These are phyloP conservation scores for Apis florea DNA, from an alignment of 1,140 invertebrate genomes.

Conservation along the genomic window DNA sequence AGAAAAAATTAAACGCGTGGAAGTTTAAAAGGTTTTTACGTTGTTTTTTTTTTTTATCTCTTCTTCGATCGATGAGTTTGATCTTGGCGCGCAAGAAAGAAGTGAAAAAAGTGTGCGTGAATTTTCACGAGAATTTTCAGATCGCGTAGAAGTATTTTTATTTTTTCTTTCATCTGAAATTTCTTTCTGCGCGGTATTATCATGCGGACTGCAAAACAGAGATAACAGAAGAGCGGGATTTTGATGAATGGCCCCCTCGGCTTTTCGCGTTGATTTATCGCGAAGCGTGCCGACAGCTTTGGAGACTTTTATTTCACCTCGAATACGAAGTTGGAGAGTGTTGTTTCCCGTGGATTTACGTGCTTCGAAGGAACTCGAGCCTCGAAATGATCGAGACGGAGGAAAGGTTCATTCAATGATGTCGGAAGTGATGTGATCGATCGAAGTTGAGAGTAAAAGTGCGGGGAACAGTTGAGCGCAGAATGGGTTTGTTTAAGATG, in stretches of 20 bases:
- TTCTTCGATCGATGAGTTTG: not conserved
- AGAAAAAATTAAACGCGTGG: no score
- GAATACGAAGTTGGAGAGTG: no score
- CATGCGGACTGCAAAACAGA: not conserved
- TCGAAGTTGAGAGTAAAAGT: not conserved
- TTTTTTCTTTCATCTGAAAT: no score
- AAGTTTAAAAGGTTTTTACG: no score
- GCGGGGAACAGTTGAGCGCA: not conserved
- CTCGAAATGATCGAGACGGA: not conserved
- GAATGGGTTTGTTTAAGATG: conserved; percentile 22
- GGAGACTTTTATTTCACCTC: not conserved
- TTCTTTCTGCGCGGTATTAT: not conserved
- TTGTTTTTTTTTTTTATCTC: not conserved
- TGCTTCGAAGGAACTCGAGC: not conserved
- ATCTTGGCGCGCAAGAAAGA: not conserved
- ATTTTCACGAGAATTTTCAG: not conserved
- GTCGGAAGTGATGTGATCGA: not conserved
- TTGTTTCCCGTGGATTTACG: not conserved
- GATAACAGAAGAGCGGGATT: not conserved
- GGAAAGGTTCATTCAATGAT: not conserved
- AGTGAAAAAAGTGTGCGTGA: not conserved
- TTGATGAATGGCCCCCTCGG: conserved; percentile 9
- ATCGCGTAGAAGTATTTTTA: not conserved
- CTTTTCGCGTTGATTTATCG: conserved; percentile 17
- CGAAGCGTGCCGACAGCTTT: not conserved